Conservation (phyloP, 1,140 invertebrate genomes). For the Plectrocnemia conspersa region DNA sequence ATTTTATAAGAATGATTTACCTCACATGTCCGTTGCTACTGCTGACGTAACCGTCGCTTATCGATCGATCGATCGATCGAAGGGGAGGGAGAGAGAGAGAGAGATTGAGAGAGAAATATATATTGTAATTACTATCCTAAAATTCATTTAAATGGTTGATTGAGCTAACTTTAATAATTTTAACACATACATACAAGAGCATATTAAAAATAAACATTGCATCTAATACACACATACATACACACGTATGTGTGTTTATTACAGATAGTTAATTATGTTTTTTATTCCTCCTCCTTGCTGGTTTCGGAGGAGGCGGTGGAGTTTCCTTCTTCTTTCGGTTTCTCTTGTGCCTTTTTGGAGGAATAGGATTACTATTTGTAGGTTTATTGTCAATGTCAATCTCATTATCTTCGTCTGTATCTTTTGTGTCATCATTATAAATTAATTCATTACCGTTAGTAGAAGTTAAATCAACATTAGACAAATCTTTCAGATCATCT, state of each 20-base stretch:
- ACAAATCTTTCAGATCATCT: too few species aligned
- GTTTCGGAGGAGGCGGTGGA: conserved; percentile 27
- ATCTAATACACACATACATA: conserved; percentile 2
- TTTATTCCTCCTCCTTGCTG: conserved; percentile 30
- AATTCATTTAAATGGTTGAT: conserved; percentile 9
- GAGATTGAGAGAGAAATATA: conserved; percentile 5
- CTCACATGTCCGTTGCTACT: conserved; percentile 30
- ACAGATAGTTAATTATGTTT: conserved; percentile 17
- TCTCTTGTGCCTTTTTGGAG: not conserved
- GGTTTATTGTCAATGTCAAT: not conserved
- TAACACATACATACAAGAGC: not conserved
- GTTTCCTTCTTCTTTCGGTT: conserved; percentile 7
- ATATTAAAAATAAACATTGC: not conserved
- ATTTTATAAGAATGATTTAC: conserved; percentile 24
- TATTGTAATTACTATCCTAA: conserved; percentile 18
- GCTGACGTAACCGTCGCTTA: conserved; percentile 11
- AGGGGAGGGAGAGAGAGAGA: too few species aligned
- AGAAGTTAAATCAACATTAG: too few species aligned
- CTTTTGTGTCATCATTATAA: not conserved
- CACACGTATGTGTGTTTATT: not conserved
- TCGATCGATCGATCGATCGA: too few species aligned
- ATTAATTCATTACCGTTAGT: too few species aligned
- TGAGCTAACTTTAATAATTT: conserved; percentile 18
- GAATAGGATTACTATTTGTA: not conserved
- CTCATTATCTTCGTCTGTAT: too few species aligned